Evolutionary conservation across 2,797 vertebrate genomes (phyloP).

Genomic region (Oreochromis grahami): DNA sequence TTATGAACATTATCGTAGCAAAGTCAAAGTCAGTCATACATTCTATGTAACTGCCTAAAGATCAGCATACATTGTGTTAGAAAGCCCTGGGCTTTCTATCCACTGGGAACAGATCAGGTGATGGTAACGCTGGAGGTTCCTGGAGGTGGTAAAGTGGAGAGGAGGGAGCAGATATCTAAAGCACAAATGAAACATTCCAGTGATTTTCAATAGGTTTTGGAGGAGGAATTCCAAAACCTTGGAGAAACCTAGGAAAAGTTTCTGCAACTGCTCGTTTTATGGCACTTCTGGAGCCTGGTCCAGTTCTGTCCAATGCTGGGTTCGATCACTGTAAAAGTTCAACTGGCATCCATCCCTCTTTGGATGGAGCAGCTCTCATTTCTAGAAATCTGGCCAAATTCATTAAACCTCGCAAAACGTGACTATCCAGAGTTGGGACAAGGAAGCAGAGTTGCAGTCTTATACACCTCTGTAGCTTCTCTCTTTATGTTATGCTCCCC

Average conservation of each 20-base stretch:
- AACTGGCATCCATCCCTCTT: not conserved
- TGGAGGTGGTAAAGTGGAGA: not conserved
- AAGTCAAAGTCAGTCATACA: not conserved
- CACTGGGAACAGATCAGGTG: not conserved
- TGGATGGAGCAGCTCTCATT: not conserved
- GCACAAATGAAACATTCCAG: no score
- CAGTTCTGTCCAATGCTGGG: not conserved
- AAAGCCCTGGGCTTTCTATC: not conserved
- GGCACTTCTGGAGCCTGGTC: no score
- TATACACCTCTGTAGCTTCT: not conserved
- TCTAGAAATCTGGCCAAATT: no score
- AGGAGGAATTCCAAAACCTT: no score
- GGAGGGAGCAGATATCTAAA: no score
- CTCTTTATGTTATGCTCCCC: not conserved
- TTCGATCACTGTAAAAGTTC: not conserved
- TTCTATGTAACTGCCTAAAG: not conserved
- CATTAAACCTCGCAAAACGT: not conserved
- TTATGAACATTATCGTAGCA: no score
- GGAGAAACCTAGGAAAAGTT: no score
- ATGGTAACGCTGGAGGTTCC: not conserved
- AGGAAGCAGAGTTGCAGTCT: not conserved
- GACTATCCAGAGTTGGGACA: not conserved
- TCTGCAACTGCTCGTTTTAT: no score
- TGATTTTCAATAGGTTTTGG: no score
- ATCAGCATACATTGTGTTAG: not conserved